Evolutionary conservation across 2,113 vertebrate genomes (phyloP), one percentile per base, ranked within the genome.

Genomic region (Serilophus lunatus): DNA sequence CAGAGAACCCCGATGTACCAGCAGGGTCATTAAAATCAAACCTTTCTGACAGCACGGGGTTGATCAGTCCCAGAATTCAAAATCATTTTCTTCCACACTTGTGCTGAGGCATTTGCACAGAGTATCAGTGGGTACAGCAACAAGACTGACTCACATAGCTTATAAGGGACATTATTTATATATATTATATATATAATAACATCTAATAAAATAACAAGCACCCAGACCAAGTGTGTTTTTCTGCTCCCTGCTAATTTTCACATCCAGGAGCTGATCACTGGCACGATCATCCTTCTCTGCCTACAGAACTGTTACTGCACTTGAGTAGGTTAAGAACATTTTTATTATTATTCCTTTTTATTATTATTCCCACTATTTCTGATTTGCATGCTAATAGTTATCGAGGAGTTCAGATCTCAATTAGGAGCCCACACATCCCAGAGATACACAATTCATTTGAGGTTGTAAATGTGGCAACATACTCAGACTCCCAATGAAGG

Each of bases 351-450:
- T 64, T 93, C 60, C 60, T 63, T 63, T 69, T 40, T 56, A 81
- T 88, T 75, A 78, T 94, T 80, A 92, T 91, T 81, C 82, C 88
- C 54, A 22, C 75, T 78, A 51, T 88, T 90, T 78, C 89, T 56
- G 88, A 92, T 92, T 90, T 92, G 76, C 82, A 96, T 92, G 72
- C 64, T 93, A 91, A 88, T 70, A 60, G 68, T 90, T 60, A 92
- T 35, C 81, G 50, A 59, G 88, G 86, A 92, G 71, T 44, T 94
- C 82, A 69, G 14, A 90, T 93, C 88, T 90, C 88, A 91, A 57
- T 77, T 83, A 93, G 82, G 68, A 92, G 31, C 88, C 86, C 88
- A 83, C 92, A 79, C 63, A 94, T 81, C 60, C 74, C 56, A 49
- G 71, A 92, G 77, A 83, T 23, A 44, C 69, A 90, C 80, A 83